phyloP scores from a whole-genome alignment of 2,797 vertebrate genomes.

The Carduelis carduelis region DNA sequence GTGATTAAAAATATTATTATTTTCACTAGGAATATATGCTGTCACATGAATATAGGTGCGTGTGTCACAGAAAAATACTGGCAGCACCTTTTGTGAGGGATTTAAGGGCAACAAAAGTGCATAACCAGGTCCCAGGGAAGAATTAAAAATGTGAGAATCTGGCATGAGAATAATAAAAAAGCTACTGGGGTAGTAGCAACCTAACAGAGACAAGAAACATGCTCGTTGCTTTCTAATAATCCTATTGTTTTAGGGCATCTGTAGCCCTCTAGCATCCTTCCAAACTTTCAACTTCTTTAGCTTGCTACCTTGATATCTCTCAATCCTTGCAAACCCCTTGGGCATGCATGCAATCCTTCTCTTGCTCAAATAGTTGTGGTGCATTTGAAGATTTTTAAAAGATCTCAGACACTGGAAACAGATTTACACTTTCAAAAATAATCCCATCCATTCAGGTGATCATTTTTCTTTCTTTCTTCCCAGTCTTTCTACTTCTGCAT shows the following conservation, averaged over 20 bases:
- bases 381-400: neutral
- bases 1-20: neutral
- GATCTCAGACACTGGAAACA: neutral
- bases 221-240: neutral
- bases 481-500: neutral
- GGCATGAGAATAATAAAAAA: neutral
- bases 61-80: neutral
- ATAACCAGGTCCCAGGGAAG: neutral
- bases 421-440: slow-evolving; percentile 11
- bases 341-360: neutral
- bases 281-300: neutral
- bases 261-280: neutral
- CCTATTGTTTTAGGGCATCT: neutral
- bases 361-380: neutral
- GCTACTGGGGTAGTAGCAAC: neutral
- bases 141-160: neutral
- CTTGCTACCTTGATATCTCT: neutral
- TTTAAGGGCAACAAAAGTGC: neutral
- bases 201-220: neutral
- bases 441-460: slow-evolving; percentile 34
- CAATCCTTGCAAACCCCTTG: neutral
- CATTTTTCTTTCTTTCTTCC: neutral
- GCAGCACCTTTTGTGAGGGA: neutral
- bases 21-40: neutral
- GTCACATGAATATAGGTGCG: rapidly evolving